Conservation (phyloP, 2,888 invertebrate genomes). For the Parnassius mnemosyne region DNA sequence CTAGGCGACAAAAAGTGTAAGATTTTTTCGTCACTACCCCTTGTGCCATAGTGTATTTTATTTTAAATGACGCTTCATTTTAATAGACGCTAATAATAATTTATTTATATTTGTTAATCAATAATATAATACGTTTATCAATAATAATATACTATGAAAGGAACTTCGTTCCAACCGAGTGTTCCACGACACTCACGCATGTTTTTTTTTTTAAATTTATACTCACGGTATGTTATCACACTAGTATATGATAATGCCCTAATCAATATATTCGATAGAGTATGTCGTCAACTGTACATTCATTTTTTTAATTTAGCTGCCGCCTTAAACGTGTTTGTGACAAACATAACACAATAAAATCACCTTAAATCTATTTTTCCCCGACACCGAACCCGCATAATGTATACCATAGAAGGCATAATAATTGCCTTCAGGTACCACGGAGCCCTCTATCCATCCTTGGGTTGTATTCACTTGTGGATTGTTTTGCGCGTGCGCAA, state of each 20-base stretch:
- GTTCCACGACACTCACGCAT: too few species aligned
- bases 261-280: not conserved
- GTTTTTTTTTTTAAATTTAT: too few species aligned
- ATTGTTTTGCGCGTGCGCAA: constrained; percentile 43
- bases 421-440: constrained; percentile 48
- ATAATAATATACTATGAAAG: too few species aligned
- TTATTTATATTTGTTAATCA: too few species aligned
- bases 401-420: constrained; percentile 58
- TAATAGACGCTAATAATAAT: too few species aligned
- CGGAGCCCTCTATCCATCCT: constrained; percentile 51
- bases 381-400: constrained; percentile 53
- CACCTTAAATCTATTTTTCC: constrained; percentile 58
- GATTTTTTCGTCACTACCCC: too few species aligned
- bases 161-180: too few species aligned
- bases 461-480: constrained; percentile 55
- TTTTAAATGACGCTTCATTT: too few species aligned
- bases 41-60: too few species aligned
- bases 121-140: too few species aligned
- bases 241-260: not conserved
- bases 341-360: not conserved
- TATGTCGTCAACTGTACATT: not conserved
- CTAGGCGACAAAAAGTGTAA: too few species aligned
- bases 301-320: too few species aligned
- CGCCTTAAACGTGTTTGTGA: not conserved
- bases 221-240: not conserved